Conservation (phyloP, 2,888 invertebrate species). For the Eupithecia pulchellata region DNA sequence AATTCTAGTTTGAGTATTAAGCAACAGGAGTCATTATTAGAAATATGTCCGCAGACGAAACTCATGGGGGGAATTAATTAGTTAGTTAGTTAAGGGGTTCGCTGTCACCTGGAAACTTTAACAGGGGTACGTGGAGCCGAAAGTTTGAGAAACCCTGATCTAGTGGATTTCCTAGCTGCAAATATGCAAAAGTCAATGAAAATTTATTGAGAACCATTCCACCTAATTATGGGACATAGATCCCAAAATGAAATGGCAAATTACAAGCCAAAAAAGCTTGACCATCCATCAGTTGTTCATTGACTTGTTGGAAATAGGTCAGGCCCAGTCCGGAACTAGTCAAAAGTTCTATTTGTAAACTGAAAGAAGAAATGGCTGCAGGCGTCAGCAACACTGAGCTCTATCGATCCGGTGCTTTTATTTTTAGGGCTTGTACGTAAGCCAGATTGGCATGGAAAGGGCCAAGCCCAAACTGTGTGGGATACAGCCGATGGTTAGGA, state of each 20-base stretch:
- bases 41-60: too few species aligned
- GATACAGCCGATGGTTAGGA: neutral
- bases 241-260: constrained; percentile 17
- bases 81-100: too few species aligned
- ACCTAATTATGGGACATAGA: constrained; percentile 13
- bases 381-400: constrained; percentile 32
- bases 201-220: neutral
- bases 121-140: too few species aligned
- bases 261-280: constrained; percentile 19
- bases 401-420: neutral
- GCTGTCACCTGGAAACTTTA: too few species aligned
- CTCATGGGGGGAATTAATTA: too few species aligned
- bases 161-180: neutral
- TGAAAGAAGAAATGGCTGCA: constrained; percentile 47
- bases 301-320: constrained; percentile 71
- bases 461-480: neutral
- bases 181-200: neutral
- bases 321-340: constrained; percentile 67
- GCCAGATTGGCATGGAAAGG: neutral
- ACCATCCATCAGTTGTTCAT: constrained; percentile 65
- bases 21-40: too few species aligned
- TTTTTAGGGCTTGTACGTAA: constrained; percentile 12
- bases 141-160: too few species aligned
- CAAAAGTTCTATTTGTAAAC: constrained; percentile 62
- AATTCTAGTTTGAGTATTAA: too few species aligned